Base-by-base conservation (phyloP, 2,113 vertebrate genomes). In the Lethenteron camtschaticum region DNA sequence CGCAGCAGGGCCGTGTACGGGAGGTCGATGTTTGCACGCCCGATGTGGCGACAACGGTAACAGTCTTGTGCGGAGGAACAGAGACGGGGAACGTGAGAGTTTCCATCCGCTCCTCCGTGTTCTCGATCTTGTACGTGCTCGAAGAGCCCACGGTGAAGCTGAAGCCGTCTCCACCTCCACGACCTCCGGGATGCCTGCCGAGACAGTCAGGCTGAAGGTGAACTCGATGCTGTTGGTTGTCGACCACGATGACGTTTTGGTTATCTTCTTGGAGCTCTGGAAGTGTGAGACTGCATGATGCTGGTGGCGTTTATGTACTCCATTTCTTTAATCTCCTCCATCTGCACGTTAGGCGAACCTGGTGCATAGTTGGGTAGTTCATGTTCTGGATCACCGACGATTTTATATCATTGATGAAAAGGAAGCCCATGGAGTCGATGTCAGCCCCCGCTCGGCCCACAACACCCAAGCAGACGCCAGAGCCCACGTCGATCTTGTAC, bases 381-480 rank as follows among this genome's bases (percentile, higher is more conserved):
- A 75, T 58, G n/a, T 75, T 14, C 0, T 3, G 72, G 7, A 77
- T 2, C 2, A 57, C 69, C 6, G 69, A 56, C 7, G 73, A 77
- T 69, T 70, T 69, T 70, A 77, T 69, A 4, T 69, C 58, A 11
- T 71, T 72, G 13, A 77, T 58, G 73, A 77, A 77, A 6, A 57
- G 3, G 4, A 77, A 76, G 2, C 69, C 73, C 20, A 75, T 68
- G 4, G 1, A 0, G 18, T 76, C 72, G 9, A 74, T 75, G 56
- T 75, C 74, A 11, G 41, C 0, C 56, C 72, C 72, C 11, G 60
- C 1, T 2, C 14, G 56, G 68, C 76, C 73, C 11, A 0, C 1
- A 24, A 77, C 14, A 59, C 76, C 76, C 16, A 74, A 3, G 68
- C 76, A 77, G 60, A 70, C 74, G 8, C 76, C 76, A 70, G 72